Base-by-base conservation (phyloP, 2,888 invertebrate species). In the Micropterix aruncella region DNA sequence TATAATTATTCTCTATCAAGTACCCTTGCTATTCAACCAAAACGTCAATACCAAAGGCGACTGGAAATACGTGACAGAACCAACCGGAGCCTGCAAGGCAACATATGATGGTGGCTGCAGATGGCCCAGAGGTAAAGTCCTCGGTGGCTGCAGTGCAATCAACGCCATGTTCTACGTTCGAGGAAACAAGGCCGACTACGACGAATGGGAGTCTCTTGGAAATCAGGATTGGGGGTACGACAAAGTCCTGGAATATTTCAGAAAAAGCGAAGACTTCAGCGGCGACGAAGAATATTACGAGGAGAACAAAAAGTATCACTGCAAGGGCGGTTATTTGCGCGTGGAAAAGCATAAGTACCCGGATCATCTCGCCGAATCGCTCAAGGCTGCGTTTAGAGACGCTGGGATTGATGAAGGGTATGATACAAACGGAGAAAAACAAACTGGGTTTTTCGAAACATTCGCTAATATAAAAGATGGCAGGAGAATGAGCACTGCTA, bases 81-180 rank as follows among this genome's bases (percentile, higher is more conserved):
- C 66, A 0, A 62, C 71, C 15, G 48, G 57, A 2, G 51, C 52
- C 2, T 69, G 71, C 45, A 52, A 59, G 18, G 60, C 65, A 2
- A 52, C 57, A 43, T 55, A 52, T 12, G 53, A 57, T 5, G 55
- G 56, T 15, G 45, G 53, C 5, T 75, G 77, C 52, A 59, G 56
- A 41, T 78, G 74, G 74, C 66, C 74, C 0, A 62, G 75, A 16
- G 80, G 79, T 0, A 79, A 77, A 54, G 67, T 73, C 12, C 59
- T 85, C 1, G 85, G 85, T 0, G 85, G 84, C 0, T 66, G 72
- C 2, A 77, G 79, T 12, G 63, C 66, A 1, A 66, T 80, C 2
- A 83, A 83, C 57, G 76, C 66, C 9, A 78, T 83, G 79, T 45
- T 80, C 1, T 78, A 83, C 55, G 56, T 79, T 0, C 63, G 77